Percentiles rank a stretch among this genome's conserved stretches.
These are phyloP conservation scores for Cartodere bifasciata DNA, from an alignment of 2,888 invertebrate species.

Conservation along the genomic window DNA sequence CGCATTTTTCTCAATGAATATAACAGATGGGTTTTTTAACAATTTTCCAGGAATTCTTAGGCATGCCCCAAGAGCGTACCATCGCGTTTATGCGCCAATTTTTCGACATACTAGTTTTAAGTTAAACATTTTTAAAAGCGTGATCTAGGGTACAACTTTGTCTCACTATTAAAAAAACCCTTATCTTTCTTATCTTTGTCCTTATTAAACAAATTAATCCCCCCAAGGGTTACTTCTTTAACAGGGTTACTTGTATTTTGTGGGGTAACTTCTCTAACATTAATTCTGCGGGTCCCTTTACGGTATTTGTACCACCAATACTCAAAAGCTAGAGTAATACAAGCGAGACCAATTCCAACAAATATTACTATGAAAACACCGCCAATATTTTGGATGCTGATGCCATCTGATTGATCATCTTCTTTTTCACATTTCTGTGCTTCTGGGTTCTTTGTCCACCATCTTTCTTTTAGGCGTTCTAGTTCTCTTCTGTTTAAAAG, in stretches of 20 bases:
- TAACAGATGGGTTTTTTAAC: no score
- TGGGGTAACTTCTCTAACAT: constrained; percentile 43
- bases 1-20: no score
- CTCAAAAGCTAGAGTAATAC: constrained; percentile 81
- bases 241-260: constrained; percentile 3
- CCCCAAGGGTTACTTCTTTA: constrained; percentile 2
- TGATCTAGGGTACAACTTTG: constrained; percentile 19
- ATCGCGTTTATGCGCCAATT: no score
- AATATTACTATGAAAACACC: constrained; percentile 97
- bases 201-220: no score
- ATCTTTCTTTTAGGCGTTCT: constrained; percentile 87
- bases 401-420: constrained; percentile 91
- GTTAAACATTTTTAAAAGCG: constrained; percentile 21
- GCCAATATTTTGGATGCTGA: constrained; percentile 94
- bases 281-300: constrained; percentile 44
- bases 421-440: constrained; percentile 70
- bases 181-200: constrained; percentile 8
- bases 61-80: no score
- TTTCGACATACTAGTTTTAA: no score
- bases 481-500: constrained; percentile 84
- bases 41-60: no score
- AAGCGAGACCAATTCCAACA: constrained; percentile 86
- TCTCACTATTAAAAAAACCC: constrained; percentile 11
- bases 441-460: constrained; percentile 87
- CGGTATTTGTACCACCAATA: constrained; percentile 88